These are phyloP conservation scores for Fopius arisanus DNA, from an alignment of 1,140 invertebrate species.

Conservation along the genomic window DNA sequence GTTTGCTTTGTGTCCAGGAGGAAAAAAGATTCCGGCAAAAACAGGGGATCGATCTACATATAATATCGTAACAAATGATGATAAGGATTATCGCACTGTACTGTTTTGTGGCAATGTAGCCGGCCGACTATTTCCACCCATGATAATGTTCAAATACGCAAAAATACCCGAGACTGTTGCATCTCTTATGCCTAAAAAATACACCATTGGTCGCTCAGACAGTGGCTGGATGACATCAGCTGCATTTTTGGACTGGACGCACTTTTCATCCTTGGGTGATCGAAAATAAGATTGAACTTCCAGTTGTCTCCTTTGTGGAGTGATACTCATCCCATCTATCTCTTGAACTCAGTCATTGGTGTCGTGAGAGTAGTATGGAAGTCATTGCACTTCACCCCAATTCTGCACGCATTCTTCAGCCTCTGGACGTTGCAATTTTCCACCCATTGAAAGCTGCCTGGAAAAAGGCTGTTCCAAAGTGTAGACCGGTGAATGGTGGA, in stretches of 20 bases:
- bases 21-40: constrained; percentile 41
- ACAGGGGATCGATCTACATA: constrained; percentile 52
- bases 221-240: constrained; percentile 46
- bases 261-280: constrained; percentile 46
- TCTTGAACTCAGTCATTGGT: constrained; percentile 53
- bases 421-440: constrained; percentile 52
- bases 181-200: constrained; percentile 30
- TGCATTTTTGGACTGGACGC: constrained; percentile 45
- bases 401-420: constrained; percentile 58
- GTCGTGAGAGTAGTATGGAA: constrained; percentile 52
- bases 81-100: constrained; percentile 59
- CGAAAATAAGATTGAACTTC: constrained; percentile 41
- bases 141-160: constrained; percentile 43
- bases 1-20: constrained; percentile 49
- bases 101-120: constrained; percentile 51
- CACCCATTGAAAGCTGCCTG: constrained; percentile 49
- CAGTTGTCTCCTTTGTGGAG: constrained; percentile 57
- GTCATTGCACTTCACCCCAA: constrained; percentile 58
- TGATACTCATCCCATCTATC: constrained; percentile 55
- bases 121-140: constrained; percentile 37
- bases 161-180: constrained; percentile 35
- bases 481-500: constrained; percentile 30
- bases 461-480: constrained; percentile 39
- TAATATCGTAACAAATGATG: constrained; percentile 42
- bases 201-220: constrained; percentile 39